Evolutionary conservation across 2,888 invertebrate species (phyloP), one percentile per base, ranked within the genome.

Genomic region (Pyrrhia umbra): DNA sequence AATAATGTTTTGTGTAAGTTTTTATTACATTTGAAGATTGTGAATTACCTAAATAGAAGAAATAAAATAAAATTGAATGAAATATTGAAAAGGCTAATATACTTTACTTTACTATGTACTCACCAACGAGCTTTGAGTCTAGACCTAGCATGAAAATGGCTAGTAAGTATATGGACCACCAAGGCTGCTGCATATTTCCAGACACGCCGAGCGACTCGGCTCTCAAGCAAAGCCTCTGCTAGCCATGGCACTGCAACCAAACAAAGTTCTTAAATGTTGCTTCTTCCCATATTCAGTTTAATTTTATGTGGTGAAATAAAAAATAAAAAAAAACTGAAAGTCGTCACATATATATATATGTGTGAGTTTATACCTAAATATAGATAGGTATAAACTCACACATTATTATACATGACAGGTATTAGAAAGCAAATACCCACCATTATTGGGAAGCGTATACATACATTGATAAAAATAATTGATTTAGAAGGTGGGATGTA

Each of bases 101-200:
- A 49, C 9, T 6, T 4, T 5, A 18, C 34, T 20, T 6, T 15
- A 2, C 9, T 6, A 49, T 6, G 74, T 0, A 65, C 90, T 88
- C 76, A 92, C 94, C 94, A 46, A 89, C 94, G 18, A 94, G 88
- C 68, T 92, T 94, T 1, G 93, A 93, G 77, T 94, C 93, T 13
- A 93, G 87, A 49, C 93, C 92, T 43, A 94, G 80, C 90, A 93
- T 92, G 67, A 93, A 92, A 72, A 94, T 85, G 58, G 88, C 90
- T 20, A 94, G 82, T 71, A 94, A 75, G 75, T 89, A 92, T 80
- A 91, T 79, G 49, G 90, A 86, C 90, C 90, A 90, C 84, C 88
- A 91, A 74, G 90, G 86, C 68, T 92, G 84, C 88, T 89, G 91
- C 94, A 93, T 93, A 90, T 90, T 92, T 92, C 76, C 62, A 68